Evolutionary conservation across 2,888 invertebrate genomes (phyloP).

Genomic region (Serrognathus titanus): DNA sequence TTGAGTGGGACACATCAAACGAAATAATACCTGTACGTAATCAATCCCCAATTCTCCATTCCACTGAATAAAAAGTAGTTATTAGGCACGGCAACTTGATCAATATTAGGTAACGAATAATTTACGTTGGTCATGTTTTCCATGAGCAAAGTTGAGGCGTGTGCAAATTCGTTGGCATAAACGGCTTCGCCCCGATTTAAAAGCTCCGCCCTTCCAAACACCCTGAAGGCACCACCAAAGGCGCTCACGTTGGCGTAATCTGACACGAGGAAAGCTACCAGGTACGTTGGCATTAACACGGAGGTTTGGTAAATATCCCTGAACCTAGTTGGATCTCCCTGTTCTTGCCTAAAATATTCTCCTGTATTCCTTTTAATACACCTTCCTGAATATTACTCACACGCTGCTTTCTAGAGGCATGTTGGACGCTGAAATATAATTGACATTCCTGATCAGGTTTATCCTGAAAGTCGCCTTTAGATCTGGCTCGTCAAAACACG

Average conservation of each 20-base stretch:
- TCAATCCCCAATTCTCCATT: constrained; percentile 91
- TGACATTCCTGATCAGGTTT: constrained; percentile 36
- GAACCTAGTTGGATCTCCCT: background rate
- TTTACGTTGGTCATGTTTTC: constrained; percentile 56
- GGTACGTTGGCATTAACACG: constrained; percentile 75
- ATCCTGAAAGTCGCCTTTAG: constrained; percentile 43
- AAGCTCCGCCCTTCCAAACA: constrained; percentile 67
- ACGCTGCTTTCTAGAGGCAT: background rate
- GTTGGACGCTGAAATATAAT: constrained; percentile 10
- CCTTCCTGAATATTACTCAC: background rate
- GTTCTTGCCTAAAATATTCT: background rate
- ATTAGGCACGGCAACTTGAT: constrained; percentile 82
- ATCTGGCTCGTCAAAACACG: constrained; percentile 67
- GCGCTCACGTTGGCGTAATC: constrained; percentile 61
- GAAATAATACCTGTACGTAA: constrained; percentile 60
- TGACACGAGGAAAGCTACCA: constrained; percentile 76
- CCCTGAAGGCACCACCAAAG: constrained; percentile 52
- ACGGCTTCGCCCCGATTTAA: constrained; percentile 54
- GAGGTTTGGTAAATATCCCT: constrained; percentile 53
- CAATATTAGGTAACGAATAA: constrained; percentile 67
- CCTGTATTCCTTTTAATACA: too few species aligned
- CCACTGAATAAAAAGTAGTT: constrained; percentile 69
- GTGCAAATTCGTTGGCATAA: constrained; percentile 9
- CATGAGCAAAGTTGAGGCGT: constrained; percentile 41
- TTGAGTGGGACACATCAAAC: background rate